Evolutionary conservation across 2,113 vertebrate genomes (phyloP).

Genomic region (Trematocara macrostoma): DNA sequence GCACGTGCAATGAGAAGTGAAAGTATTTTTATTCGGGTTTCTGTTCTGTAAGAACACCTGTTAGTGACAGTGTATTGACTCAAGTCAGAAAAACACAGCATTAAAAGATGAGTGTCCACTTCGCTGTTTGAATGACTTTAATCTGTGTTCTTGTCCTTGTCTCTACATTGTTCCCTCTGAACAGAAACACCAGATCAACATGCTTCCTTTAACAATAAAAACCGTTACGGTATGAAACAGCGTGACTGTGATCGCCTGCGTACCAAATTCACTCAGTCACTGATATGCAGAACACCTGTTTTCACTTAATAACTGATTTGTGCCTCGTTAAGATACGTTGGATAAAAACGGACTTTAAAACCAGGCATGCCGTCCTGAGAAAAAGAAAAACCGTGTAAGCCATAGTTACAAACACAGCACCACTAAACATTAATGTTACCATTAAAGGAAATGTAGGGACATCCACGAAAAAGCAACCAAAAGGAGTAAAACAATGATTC

Average conservation of each 20-base stretch:
- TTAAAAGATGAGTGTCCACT: slow-evolving; percentile 13
- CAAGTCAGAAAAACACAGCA: background rate
- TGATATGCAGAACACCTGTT: background rate
- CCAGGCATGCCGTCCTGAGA: slow-evolving; percentile 29
- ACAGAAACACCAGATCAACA: slow-evolving; percentile 22
- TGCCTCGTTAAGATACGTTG: slow-evolving; percentile 2
- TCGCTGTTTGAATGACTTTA: slow-evolving; percentile 24
- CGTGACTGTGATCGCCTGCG: background rate
- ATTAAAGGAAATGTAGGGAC: background rate
- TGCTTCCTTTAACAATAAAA: slow-evolving; percentile 21
- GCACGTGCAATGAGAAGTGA: slow-evolving; percentile 23
- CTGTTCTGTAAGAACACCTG: background rate
- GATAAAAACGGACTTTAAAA: slow-evolving; percentile 19
- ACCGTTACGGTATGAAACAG: slow-evolving; percentile 4
- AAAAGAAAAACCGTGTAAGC: background rate
- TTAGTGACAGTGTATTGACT: background rate
- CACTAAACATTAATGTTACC: slow-evolving; percentile 16
- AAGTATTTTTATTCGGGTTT: slow-evolving; percentile 20
- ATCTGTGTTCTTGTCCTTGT: slow-evolving; percentile 1
- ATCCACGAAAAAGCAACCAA: background rate
- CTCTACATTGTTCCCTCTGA: background rate
- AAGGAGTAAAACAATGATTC: background rate
- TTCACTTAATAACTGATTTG: background rate
- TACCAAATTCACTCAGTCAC: background rate
- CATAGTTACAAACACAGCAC: slow-evolving; percentile 45